phyloP scores from a whole-genome alignment of 2,797 vertebrate species.

The Kryptolebias ocellatus region DNA sequence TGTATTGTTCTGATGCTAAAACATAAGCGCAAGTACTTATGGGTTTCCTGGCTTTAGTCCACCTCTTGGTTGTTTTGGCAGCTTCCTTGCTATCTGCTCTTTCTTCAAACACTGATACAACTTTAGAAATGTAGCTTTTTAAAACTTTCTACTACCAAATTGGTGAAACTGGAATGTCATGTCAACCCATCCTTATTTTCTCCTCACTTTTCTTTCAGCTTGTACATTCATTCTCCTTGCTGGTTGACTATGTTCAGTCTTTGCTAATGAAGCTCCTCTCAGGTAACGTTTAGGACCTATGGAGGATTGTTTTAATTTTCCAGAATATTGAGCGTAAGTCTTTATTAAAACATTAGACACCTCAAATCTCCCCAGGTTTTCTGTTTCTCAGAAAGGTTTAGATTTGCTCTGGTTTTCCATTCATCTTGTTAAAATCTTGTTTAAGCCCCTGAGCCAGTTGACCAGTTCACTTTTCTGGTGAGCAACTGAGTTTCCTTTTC shows the following conservation, averaged over 20 bases:
- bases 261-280: conserved; percentile 48
- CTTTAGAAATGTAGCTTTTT: conserved; percentile 70
- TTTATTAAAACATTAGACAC: background rate
- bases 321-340: conserved; percentile 51
- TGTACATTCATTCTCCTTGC: conserved; percentile 13
- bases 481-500: too few species aligned
- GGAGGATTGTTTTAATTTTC: conserved; percentile 51
- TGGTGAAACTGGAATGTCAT: conserved; percentile 38
- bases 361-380: background rate
- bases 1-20: conserved; percentile 25
- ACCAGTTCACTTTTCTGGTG: too few species aligned
- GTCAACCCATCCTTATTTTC: conserved; percentile 44
- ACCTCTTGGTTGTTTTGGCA: conserved; percentile 55
- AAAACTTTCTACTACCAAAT: conserved; percentile 30
- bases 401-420: conserved; percentile 28
- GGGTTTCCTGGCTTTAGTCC: conserved; percentile 41
- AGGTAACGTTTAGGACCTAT: conserved; percentile 45
- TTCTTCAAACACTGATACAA: conserved; percentile 52
- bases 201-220: conserved; percentile 2
- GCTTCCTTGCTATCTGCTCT: conserved; percentile 9
- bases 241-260: conserved; percentile 48
- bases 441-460: too few species aligned
- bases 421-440: conserved; percentile 44
- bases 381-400: conserved; percentile 22
- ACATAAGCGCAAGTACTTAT: conserved; percentile 33